Base-by-base conservation (phyloP, 2,888 invertebrate genomes). In the Hyles lineata region DNA sequence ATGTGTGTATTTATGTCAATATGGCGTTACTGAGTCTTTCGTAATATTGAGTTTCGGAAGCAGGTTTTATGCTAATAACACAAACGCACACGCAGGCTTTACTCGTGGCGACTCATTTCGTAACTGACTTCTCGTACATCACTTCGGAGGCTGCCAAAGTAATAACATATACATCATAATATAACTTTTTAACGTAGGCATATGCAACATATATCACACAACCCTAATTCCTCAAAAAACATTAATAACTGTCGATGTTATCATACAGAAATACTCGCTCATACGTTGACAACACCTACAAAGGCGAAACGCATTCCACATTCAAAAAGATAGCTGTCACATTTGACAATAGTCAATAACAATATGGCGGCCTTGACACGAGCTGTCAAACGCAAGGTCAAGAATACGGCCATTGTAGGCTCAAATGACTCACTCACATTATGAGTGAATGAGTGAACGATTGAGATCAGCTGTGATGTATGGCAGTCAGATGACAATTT, bases 321-420 rank as follows among this genome's bases (percentile, higher is more conserved):
- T 52, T 71, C 50, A 72, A 70, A 78, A 77, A 80, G 82, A 83
- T 77, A 84, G 82, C 88, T 91, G 90, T 90, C 92, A 90, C 85
- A 87, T 77, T 77, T 85, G 85, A 90, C 89, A 90, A 85, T 85
- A 80, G 82, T 74, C 76, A 80, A 81, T 81, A 85, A 83, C 81
- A 82, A 82, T 83, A 73, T 73, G 71, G 76, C 73, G 84, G 76
- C 91, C 90, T 87, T 90, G 90, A 90, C 91, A 86, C 75, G 78
- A 79, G 80, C 82, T 87, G 86, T 86, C 85, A 87, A 78, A 80
- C 71, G 72, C 85, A 88, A 87, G 87, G 87, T 87, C 87, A 88
- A 83, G 80, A 84, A 78, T 83, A 71, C 70, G 61, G 58, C n/a
- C 58, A 32, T 52, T 62, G 50, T 63, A 69, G 70, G 63, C 76